phyloP scores from a whole-genome alignment of 2,797 vertebrate species.

The Prionace glauca region DNA sequence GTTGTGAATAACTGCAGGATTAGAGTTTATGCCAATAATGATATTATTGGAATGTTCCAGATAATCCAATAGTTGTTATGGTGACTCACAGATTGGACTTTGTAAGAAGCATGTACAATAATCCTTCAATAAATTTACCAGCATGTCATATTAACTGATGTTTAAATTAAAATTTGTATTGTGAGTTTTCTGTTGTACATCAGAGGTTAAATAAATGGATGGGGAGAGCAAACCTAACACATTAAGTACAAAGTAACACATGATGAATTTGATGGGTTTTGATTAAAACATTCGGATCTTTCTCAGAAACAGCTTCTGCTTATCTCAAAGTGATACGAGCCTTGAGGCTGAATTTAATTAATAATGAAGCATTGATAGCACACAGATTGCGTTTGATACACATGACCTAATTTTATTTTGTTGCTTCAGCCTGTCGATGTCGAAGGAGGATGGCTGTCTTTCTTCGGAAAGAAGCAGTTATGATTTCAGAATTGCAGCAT shows the following conservation, averaged over 20 bases:
- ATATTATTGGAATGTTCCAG: not conserved
- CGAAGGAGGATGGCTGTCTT: not conserved
- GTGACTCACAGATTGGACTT: not conserved
- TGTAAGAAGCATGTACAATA: not conserved
- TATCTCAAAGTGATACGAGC: not conserved
- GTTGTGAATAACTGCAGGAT: not conserved
- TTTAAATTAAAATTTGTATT: not conserved
- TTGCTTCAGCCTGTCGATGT: not conserved
- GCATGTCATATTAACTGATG: not conserved
- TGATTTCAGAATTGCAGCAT: not conserved
- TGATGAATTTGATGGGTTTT: not conserved
- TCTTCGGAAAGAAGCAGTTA: not conserved
- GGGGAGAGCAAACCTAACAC: not conserved
- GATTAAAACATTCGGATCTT: not conserved
- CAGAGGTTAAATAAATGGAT: not conserved
- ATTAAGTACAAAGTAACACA: not conserved
- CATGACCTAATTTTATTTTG: slow-evolving; percentile 15
- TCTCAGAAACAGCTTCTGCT: not conserved
- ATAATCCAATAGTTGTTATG: not conserved
- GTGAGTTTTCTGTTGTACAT: not conserved
- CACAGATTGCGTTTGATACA: not conserved
- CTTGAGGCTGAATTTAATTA: slow-evolving; percentile 16
- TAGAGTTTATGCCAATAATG: not conserved
- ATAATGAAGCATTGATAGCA: slow-evolving; percentile 15
- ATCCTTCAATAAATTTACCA: slow-evolving; percentile 12